These are phyloP conservation scores for Xerus rutilus DNA, from an alignment of 2,797 vertebrate species.

Conservation along the genomic window DNA sequence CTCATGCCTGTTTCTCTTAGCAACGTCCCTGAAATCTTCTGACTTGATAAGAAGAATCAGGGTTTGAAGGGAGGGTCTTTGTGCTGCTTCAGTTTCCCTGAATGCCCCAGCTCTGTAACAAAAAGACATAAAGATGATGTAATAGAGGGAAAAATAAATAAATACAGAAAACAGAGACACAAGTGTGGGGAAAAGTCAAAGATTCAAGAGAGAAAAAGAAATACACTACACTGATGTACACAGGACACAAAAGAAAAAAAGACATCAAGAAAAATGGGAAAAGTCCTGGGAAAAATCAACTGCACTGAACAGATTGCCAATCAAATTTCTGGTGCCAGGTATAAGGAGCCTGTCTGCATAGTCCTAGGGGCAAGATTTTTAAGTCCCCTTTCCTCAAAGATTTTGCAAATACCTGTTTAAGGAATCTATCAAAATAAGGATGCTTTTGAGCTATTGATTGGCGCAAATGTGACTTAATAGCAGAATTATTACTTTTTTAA, in stretches of 20 bases:
- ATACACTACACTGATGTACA: not conserved
- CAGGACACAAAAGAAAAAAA: not conserved
- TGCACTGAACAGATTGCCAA: not conserved
- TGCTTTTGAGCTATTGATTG: conserved; percentile 86
- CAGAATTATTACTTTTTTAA: conserved; percentile 89
- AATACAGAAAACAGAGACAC: not conserved
- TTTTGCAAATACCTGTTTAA: conserved; percentile 76
- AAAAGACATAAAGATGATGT: not conserved
- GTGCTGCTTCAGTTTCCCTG: too few species aligned
- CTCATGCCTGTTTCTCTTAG: too few species aligned
- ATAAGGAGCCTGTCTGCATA: not conserved
- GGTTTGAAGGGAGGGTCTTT: too few species aligned
- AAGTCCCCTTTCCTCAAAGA: conserved; percentile 2
- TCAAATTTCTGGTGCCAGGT: not conserved
- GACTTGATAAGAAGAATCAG: too few species aligned
- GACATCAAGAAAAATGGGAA: not conserved
- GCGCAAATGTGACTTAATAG: conserved; percentile 85
- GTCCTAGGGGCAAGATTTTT: conserved; percentile 42
- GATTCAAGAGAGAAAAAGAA: not conserved
- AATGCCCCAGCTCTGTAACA: too few species aligned
- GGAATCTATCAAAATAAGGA: conserved; percentile 84
- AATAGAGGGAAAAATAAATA: not conserved
- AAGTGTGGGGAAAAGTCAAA: not conserved
- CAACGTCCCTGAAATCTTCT: too few species aligned
- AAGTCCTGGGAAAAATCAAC: not conserved